Evolutionary conservation across 2,888 invertebrate species (phyloP).

Genomic region (Stenurella melanura): DNA sequence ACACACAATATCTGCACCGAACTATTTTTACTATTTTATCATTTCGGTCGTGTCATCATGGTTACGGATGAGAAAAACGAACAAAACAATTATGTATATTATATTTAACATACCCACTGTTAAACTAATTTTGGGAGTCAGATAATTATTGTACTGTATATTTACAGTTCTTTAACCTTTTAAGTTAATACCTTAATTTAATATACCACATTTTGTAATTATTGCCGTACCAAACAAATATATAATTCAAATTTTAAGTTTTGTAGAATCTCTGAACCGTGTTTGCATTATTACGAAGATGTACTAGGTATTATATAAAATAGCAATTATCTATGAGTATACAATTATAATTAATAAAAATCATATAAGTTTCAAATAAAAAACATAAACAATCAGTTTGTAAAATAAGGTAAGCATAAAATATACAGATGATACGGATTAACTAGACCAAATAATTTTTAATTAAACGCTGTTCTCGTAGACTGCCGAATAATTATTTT

Average conservation of each 20-base stretch:
- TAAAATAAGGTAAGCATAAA: background rate
- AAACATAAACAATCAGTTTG: background rate
- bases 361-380: background rate
- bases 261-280: background rate
- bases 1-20: no score
- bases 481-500: no score
- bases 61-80: background rate
- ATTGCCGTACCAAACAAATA: background rate
- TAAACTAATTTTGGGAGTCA: slow-evolving; percentile 1
- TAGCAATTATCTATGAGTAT: background rate
- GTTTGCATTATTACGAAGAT: background rate
- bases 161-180: slow-evolving; percentile 29
- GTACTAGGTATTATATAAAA: background rate
- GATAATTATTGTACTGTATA: slow-evolving; percentile 14
- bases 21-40: no score
- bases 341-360: background rate
- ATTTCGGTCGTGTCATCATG: background rate
- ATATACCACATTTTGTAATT: background rate
- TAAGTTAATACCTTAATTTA: slow-evolving; percentile 17
- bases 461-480: background rate
- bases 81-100: background rate
- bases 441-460: background rate
- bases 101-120: background rate
- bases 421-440: background rate
- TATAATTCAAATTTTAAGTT: background rate